Evolutionary conservation across 2,888 invertebrate genomes (phyloP).

Genomic region (Pheosia tremula): DNA sequence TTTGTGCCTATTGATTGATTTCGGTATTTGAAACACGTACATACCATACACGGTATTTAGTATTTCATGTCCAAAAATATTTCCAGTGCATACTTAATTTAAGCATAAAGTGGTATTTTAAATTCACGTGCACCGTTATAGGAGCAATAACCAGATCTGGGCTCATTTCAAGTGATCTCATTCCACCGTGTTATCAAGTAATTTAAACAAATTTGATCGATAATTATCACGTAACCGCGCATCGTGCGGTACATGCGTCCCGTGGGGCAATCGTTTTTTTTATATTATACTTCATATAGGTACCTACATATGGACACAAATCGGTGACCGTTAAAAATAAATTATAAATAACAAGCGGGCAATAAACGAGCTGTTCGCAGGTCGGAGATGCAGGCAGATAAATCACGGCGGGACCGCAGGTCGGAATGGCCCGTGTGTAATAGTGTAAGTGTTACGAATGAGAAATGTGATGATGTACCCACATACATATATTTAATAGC

Average conservation of each 20-base stretch:
- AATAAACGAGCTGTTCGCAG: conserved; percentile 82
- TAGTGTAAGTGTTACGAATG: conserved; percentile 71
- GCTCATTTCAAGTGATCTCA: conserved; percentile 24
- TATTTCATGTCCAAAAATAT: not conserved
- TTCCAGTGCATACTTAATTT: not conserved
- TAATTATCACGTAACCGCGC: conserved; percentile 51
- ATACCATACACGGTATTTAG: not conserved
- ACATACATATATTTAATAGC: conserved; percentile 55
- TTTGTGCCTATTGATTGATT: not conserved
- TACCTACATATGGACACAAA: conserved; percentile 62
- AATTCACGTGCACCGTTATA: conserved; percentile 2
- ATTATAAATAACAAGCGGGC: conserved; percentile 83
- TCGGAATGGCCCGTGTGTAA: conserved; percentile 49
- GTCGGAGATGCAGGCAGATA: conserved; percentile 80
- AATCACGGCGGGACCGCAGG: conserved; percentile 67
- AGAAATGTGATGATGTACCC: conserved; percentile 62
- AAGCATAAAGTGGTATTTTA: conserved; percentile 4
- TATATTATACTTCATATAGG: conserved; percentile 6
- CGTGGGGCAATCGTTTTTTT: conserved; percentile 44
- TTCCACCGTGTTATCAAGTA: conserved; percentile 24
- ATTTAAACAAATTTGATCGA: conserved; percentile 41
- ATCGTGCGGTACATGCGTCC: conserved; percentile 46
- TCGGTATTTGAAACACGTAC: not conserved
- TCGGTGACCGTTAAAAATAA: conserved; percentile 83
- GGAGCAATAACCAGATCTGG: conserved; percentile 7